Evolutionary conservation across 2,888 invertebrate species (phyloP).

Genomic region (Sphaerophoria taeniata): DNA sequence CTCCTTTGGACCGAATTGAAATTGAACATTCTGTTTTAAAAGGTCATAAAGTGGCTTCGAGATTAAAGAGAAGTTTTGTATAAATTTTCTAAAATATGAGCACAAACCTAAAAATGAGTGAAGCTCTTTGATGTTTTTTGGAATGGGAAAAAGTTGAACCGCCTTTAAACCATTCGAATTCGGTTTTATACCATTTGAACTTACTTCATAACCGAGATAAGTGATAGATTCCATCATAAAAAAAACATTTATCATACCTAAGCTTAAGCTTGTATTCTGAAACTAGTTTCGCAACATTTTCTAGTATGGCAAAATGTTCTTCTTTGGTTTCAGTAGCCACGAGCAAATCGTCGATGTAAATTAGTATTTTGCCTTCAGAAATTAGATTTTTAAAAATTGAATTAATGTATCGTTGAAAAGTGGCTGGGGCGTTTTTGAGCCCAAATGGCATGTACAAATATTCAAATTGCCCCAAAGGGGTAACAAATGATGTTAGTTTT

Average conservation of each 20-base stretch:
- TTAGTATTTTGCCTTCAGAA: no score
- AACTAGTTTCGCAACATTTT: no score
- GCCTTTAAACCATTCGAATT: slow-evolving; percentile 6
- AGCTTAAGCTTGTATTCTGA: not conserved
- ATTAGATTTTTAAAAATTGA: no score
- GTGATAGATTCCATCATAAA: slow-evolving; percentile 22
- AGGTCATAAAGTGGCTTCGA: slow-evolving; percentile 26
- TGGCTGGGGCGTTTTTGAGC: slow-evolving; percentile 20
- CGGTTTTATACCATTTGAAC: slow-evolving; percentile 22
- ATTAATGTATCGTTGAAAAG: slow-evolving; percentile 8
- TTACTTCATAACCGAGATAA: slow-evolving; percentile 35
- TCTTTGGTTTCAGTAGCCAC: no score
- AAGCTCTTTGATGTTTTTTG: slow-evolving; percentile 23
- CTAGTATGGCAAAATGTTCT: not conserved
- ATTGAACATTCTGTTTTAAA: slow-evolving; percentile 12
- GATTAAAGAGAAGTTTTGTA: slow-evolving; percentile 22
- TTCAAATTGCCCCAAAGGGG: no score
- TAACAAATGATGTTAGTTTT: no score
- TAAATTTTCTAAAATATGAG: no score
- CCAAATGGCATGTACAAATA: no score
- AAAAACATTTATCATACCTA: slow-evolving; percentile 1
- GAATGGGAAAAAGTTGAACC: slow-evolving; percentile 10
- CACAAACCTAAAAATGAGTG: slow-evolving; percentile 16
- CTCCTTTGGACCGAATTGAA: slow-evolving; percentile 18
- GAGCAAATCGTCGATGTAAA: no score